Conservation (phyloP, 2,888 invertebrate genomes). For the Athalia circularis region DNA sequence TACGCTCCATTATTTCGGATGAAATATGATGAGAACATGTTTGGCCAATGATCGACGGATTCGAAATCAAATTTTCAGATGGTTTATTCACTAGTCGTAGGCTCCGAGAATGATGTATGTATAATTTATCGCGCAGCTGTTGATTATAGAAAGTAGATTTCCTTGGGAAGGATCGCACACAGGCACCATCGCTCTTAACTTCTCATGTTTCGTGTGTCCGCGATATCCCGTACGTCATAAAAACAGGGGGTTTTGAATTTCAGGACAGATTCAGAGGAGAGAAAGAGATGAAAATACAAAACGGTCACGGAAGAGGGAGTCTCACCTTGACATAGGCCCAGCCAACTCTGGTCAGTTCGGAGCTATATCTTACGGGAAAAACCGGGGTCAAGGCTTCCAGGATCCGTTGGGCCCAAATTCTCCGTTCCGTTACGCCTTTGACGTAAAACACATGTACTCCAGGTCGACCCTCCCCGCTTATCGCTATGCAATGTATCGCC, state of each 20-base stretch:
- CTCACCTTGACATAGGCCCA: slow-evolving; percentile 84
- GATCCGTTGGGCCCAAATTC: slow-evolving; percentile 87
- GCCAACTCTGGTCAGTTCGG: slow-evolving; percentile 85
- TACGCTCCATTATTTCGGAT: too few species aligned
- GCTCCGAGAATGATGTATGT: neutral
- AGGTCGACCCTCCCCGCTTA: slow-evolving; percentile 64
- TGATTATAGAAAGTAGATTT: slow-evolving; percentile 39
- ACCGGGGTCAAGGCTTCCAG: slow-evolving; percentile 83
- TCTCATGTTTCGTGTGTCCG: slow-evolving; percentile 30
- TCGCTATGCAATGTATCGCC: slow-evolving; percentile 68
- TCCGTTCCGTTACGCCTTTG: slow-evolving; percentile 72
- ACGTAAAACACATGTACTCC: slow-evolving; percentile 65
- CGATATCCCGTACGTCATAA: neutral
- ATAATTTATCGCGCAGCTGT: slow-evolving; percentile 9
- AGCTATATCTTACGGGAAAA: slow-evolving; percentile 82
- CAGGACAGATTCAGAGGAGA: slow-evolving; percentile 2
- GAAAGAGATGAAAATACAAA: neutral
- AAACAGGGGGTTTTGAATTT: slow-evolving; percentile 15
- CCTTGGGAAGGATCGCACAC: slow-evolving; percentile 33
- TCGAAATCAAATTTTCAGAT: too few species aligned
- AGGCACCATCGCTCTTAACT: slow-evolving; percentile 1
- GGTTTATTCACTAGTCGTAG: neutral
- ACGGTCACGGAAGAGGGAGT: neutral
- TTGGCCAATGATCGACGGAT: too few species aligned
- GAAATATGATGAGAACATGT: too few species aligned